A percentile compares a stretch with the other conserved stretches of the same genome.
phyloP scores from a whole-genome alignment of 2,113 vertebrate species.

The Coracopsis vasa region DNA sequence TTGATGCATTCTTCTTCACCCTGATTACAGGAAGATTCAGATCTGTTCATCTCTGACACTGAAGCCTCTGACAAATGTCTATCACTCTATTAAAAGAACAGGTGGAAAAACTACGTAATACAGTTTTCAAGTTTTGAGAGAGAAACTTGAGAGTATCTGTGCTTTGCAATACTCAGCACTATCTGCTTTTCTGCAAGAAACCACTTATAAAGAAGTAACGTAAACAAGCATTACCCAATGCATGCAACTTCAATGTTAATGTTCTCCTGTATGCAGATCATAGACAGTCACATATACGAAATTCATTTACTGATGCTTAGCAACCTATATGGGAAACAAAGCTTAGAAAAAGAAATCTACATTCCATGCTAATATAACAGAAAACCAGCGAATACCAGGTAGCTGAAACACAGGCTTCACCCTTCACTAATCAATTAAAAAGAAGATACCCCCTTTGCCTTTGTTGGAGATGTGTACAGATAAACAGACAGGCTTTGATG shows the following conservation, averaged over 20 bases:
- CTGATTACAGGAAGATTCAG: not conserved
- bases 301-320: not conserved
- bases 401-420: not conserved
- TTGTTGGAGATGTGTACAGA: not conserved
- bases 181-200: not conserved
- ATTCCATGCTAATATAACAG: not conserved
- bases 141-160: not conserved
- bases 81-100: not conserved
- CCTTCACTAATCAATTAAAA: not conserved
- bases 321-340: not conserved
- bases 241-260: not conserved
- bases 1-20: not conserved
- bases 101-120: not conserved
- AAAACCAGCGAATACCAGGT: not conserved
- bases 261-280: not conserved
- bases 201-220: not conserved
- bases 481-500: not conserved
- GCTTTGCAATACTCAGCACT: not conserved
- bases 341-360: not conserved
- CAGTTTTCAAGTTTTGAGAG: not conserved
- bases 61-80: not conserved
- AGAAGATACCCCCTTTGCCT: not conserved
- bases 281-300: not conserved
- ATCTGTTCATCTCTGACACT: not conserved
- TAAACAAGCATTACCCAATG: not conserved